Base-by-base conservation (phyloP, 2,797 vertebrate species). In the Glyptemys insculpta region DNA sequence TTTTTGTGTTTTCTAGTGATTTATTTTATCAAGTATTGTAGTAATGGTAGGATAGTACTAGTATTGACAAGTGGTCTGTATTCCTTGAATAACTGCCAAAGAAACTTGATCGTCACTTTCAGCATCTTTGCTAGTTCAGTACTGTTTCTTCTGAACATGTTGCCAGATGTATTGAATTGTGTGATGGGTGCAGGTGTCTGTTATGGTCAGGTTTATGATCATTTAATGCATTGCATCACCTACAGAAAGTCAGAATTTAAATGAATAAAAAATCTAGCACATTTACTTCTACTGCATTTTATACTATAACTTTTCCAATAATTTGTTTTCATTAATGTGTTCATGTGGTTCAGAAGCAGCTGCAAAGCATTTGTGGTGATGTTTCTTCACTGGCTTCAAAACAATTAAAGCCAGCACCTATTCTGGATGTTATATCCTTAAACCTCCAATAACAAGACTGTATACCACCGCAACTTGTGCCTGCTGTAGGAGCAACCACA, bases 301-400 rank as follows among this genome's bases (percentile, higher is more conserved):
- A 72, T 83, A 47, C 27, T 85, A 18, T n/a, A 85, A 91, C 49
- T 84, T 79, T 72, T 68, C 49, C 81, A 72, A 41, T 49, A 34
- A 81, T 81, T 47, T 87, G 81, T 83, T 85, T 87, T 81, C 76
- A 85, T 89, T 91, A 86, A 83, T 92, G 76, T 34, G 18, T 12
- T 53, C 49, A 56, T 11, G 0, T 85, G 78, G 5, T 76, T 82
- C 78, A 18, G 57, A 87, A 68, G 85, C 7, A 9, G 89, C 1
- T 0, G n/a, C 0, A 0, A 31, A 31, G 0, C 0, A 7, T 37
- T 79, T 74, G 41, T 86, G 0, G 0, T n/a, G 34, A 90, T 31
- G 44, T 78, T 78, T 78, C 27, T 78, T 49, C 25, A 41, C 8
- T 49, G 44, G 27, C 44, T 49, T 49, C 4, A 44, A 56, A 29